These are phyloP conservation scores for Galaxias olidus DNA, from an alignment of 2,797 vertebrate genomes.

Conservation along the genomic window DNA sequence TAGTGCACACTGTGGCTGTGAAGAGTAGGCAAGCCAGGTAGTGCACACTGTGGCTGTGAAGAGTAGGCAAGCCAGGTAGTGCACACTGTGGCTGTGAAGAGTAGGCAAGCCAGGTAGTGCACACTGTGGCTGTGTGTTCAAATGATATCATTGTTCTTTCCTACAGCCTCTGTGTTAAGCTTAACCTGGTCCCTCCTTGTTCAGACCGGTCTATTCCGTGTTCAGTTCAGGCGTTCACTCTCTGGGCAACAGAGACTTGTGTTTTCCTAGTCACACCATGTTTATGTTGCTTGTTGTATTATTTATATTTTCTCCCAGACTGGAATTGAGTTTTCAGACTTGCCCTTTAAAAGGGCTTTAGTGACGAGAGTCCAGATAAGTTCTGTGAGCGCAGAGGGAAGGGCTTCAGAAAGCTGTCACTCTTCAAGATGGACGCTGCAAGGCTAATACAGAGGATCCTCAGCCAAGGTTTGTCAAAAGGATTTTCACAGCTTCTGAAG, in stretches of 20 bases:
- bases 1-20: no score
- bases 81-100: neutral
- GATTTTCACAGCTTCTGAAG: neutral
- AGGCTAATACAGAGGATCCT: no score
- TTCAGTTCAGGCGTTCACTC: neutral
- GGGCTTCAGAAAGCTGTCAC: no score
- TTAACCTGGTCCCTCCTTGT: neutral
- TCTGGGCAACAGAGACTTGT: no score
- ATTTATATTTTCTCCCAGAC: slow-evolving; percentile 21
- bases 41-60: neutral
- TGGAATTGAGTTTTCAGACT: slow-evolving; percentile 24
- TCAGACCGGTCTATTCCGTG: no score
- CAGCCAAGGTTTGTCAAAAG: no score
- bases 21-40: neutral
- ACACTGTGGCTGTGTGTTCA: no score
- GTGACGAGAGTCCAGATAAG: slow-evolving; percentile 14
- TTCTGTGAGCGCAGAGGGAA: neutral
- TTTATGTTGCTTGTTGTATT: slow-evolving; percentile 29
- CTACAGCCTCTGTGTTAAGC: neutral
- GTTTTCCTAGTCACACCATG: slow-evolving; percentile 18
- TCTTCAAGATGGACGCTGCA: no score
- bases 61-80: no score
- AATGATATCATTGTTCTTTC: no score
- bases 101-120: no score
- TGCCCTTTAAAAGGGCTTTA: slow-evolving; percentile 50